Evolutionary conservation across 30 jellyfish, hydroid and myxozoan species (phyloP).

Genomic region (Hydractinia symbiolongicarpus): DNA sequence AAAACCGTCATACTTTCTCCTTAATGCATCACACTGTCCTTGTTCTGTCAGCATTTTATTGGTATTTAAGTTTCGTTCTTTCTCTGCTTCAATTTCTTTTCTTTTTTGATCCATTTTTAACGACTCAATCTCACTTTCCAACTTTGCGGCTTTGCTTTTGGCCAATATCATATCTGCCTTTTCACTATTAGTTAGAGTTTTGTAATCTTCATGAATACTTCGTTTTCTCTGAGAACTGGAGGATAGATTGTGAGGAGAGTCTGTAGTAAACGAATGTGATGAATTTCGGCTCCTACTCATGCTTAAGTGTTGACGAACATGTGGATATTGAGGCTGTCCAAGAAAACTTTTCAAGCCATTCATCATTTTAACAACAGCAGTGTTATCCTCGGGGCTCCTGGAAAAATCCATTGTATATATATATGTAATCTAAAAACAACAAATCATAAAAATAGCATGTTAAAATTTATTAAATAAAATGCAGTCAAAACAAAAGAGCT

Average conservation of each 20-base stretch:
- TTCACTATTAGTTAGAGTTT: slow-evolving; percentile 12
- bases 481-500: background rate
- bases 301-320: slow-evolving; percentile 1
- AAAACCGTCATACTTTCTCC: slow-evolving; percentile 2
- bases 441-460: background rate
- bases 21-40: slow-evolving; percentile 12
- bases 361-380: slow-evolving; percentile 52
- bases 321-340: background rate
- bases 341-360: slow-evolving; percentile 37
- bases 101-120: background rate
- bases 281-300: background rate
- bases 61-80: background rate
- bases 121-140: slow-evolving; percentile 14
- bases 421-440: background rate
- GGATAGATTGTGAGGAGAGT: background rate
- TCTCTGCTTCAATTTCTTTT: slow-evolving; percentile 17
- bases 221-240: background rate
- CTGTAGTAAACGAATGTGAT: background rate
- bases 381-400: slow-evolving; percentile 59
- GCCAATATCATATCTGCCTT: slow-evolving; percentile 5
- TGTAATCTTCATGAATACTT: background rate
- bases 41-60: background rate
- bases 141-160: slow-evolving; percentile 10
- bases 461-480: background rate
- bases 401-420: slow-evolving; percentile 49